phyloP scores from a whole-genome alignment of 2,888 invertebrate genomes.

The Crocallis elinguaria region DNA sequence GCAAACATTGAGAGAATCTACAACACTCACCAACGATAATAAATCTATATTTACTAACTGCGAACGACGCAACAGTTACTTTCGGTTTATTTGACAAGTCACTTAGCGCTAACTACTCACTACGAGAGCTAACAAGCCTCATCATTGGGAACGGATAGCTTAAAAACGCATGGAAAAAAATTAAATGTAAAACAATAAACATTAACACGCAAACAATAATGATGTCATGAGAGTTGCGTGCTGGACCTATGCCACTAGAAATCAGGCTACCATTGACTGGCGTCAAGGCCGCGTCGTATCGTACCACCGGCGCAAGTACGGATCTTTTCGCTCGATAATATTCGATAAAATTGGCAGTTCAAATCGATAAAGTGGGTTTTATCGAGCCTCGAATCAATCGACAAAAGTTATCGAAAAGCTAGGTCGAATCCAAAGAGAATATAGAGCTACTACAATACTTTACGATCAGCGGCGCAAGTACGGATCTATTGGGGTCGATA shows the following conservation, averaged over 20 bases:
- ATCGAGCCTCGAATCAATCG: too few relatives aligned
- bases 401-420: too few relatives aligned
- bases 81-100: conserved; percentile 31
- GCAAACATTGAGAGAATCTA: conserved; percentile 44
- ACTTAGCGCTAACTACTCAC: background rate
- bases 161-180: background rate
- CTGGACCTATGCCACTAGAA: conserved; percentile 44
- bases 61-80: conserved; percentile 31
- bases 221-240: conserved; percentile 38
- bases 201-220: conserved; percentile 30
- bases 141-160: background rate
- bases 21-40: conserved; percentile 43
- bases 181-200: conserved; percentile 5
- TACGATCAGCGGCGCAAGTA: too few relatives aligned
- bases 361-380: too few relatives aligned
- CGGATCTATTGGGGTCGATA: too few relatives aligned
- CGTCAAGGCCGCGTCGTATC: conserved; percentile 28
- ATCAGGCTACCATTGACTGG: conserved; percentile 29
- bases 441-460: too few relatives aligned
- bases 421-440: too few relatives aligned
- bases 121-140: background rate
- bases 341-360: too few relatives aligned
- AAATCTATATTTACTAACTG: conserved; percentile 54
- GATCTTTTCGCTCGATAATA: too few relatives aligned
- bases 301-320: too few relatives aligned